Base-by-base conservation (phyloP, 1,140 invertebrate species). In the Cataglyphis hispanica region DNA sequence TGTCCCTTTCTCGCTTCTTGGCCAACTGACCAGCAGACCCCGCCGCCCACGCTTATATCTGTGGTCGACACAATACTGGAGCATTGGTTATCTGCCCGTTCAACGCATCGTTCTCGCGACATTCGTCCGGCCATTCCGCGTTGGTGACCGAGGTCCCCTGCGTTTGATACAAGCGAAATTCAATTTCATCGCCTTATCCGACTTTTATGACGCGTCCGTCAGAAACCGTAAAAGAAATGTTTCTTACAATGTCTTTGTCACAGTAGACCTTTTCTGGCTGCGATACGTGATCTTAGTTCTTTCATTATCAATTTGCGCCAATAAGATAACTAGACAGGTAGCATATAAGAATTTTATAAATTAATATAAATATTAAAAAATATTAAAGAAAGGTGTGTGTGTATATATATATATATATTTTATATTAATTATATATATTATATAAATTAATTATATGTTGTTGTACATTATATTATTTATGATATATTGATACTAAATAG, bases 21-120 rank as follows among this genome's bases (percentile, higher is more conserved):
- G 19, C 58, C 78, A 85, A 84, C 78, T 83, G 64, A 84, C 85
- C 78, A 80, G 66, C 85, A 84, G 64, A 50, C 85, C 22, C 85
- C 22, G 34, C 43, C 85, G 85, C 85, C 85, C 78, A 86, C 78
- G 85, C 85, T 63, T n/a, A n/a, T n/a, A n/a, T 11, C 50, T 72
- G 67, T 40, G 34, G 53, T 56, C 77, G 46, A 86, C 85, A 86
- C 78, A 86, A 86, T 86, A 83, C 85, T 50, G 58, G 58, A 86
- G 78, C 85, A 83, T 86, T 63, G 85, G 85, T 86, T 86, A 86
- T 86, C 85, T 84, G 85, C 2, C 75, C 58, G 85, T 85, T 81
- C 53, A 61, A 58, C 76, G 84, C 37, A 27, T 66, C 56, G 72
- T 85, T 83, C 66, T 72, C 85, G 43, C 66, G 67, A 86, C 67